Evolutionary conservation across 2,888 invertebrate genomes (phyloP).

Genomic region (Pocota personata): DNA sequence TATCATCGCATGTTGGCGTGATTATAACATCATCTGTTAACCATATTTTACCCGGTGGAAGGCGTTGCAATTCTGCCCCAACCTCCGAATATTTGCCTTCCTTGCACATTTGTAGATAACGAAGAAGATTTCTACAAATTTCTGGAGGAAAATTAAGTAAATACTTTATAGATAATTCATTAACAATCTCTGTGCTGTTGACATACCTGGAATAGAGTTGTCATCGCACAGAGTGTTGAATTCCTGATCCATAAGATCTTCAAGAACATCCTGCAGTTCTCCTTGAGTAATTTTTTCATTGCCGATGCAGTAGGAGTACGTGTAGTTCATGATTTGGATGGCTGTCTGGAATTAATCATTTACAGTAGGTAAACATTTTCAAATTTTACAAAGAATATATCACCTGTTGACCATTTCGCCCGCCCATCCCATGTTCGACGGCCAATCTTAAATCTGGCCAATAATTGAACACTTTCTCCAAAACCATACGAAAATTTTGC

Average conservation of each 20-base stretch:
- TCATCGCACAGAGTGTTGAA: slow-evolving; percentile 90
- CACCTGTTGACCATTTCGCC: slow-evolving; percentile 88
- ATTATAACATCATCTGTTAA: slow-evolving; percentile 84
- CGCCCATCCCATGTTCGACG: slow-evolving; percentile 90
- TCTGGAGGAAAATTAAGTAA: slow-evolving; percentile 81
- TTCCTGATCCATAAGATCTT: slow-evolving; percentile 89
- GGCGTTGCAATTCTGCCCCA: slow-evolving; percentile 84
- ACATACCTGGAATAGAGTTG: slow-evolving; percentile 86
- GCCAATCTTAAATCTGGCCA: slow-evolving; percentile 89
- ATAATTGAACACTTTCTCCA: slow-evolving; percentile 88
- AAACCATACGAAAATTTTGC: slow-evolving; percentile 84
- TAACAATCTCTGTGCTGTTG: background rate
- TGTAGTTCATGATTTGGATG: slow-evolving; percentile 86
- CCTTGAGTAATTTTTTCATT: slow-evolving; percentile 85
- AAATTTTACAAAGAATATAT: background rate
- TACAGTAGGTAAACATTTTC: background rate
- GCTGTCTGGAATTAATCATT: slow-evolving; percentile 84
- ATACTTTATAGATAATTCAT: too few relatives aligned
- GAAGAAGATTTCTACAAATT: slow-evolving; percentile 85
- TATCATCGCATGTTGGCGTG: slow-evolving; percentile 78
- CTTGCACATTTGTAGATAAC: slow-evolving; percentile 85
- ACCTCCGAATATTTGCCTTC: slow-evolving; percentile 85
- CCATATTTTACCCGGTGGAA: slow-evolving; percentile 86
- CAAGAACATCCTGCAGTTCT: slow-evolving; percentile 86
- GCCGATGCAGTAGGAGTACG: slow-evolving; percentile 86